Evolutionary conservation across 2,797 vertebrate species (phyloP), one percentile per base, ranked within the genome.

Genomic region (Champsocephalus gunnari): DNA sequence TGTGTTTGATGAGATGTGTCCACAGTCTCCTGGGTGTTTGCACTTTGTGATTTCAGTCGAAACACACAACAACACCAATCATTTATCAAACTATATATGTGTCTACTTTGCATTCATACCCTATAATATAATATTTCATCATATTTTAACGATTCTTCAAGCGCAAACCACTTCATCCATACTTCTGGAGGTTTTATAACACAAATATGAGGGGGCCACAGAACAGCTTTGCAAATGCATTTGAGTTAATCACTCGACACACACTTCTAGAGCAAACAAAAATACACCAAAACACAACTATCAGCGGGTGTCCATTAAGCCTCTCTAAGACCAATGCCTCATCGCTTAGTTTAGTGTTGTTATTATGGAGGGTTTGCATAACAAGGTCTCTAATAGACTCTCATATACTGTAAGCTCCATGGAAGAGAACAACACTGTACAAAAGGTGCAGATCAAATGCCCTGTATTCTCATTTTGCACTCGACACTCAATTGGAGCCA

Each of bases 331-430:
- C 21, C 69, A 75, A 80, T 72, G 68, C 75, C 55, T 58, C 24
- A 66, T 77, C 45, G 83, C 54, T 81, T 28, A 73, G 41, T 79
- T 81, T 80, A 51, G 53, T 69, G 77, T 80, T 44, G 79, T 80
- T 44, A 70, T 69, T 80, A 78, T 57, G 69, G 38, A 17, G 41
- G 12, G 44, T 44, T 34, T 55, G 41, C 47, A 71, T 75, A 75
- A 83, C 54, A 54, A 43, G 56, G 53, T 60, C 48, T 56, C 70
- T 77, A 72, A 83, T 71, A 87, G 69, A 55, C 73, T 72, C 54
- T 75, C 9, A 17, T 71, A 57, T 71, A 19, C 19, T 19, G 19
- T 19, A 71, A 34, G 32, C 59, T 41, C 21, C 45, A 34, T 17
- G 58, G 60, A 64, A 68, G 63, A 47, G 21, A 84, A 80, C 82